phyloP scores from a whole-genome alignment of 2,888 invertebrate species.

The Aricia artaxerxes region DNA sequence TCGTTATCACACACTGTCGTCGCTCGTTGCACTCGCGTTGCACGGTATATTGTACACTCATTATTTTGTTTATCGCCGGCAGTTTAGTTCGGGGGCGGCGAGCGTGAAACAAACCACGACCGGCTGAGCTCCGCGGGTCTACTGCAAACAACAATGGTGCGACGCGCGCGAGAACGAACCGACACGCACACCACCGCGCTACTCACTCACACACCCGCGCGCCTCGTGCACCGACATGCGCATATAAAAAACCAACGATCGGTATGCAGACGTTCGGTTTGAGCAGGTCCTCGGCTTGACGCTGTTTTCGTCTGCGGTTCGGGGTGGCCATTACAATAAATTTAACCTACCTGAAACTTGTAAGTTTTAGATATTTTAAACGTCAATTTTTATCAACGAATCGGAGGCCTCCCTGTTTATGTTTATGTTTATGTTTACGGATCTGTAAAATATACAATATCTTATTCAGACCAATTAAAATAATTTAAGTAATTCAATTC shows the following conservation, averaged over 20 bases:
- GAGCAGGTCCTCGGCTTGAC: slow-evolving; percentile 79
- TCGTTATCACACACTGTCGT: slow-evolving; percentile 77
- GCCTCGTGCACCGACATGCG: slow-evolving; percentile 64
- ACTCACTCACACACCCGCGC: slow-evolving; percentile 55
- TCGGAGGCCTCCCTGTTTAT: no score
- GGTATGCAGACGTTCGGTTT: slow-evolving; percentile 81
- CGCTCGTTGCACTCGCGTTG: slow-evolving; percentile 75
- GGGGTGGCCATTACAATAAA: slow-evolving; percentile 62
- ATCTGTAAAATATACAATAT: no score
- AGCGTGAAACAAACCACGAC: slow-evolving; percentile 55
- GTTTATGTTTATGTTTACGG: no score
- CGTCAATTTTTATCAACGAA: no score
- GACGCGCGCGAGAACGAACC: slow-evolving; percentile 68
- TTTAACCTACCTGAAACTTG: slow-evolving; percentile 49
- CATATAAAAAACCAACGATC: slow-evolving; percentile 79
- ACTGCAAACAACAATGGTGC: slow-evolving; percentile 73
- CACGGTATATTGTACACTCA: slow-evolving; percentile 73
- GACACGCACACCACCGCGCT: slow-evolving; percentile 56
- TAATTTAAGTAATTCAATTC: no score
- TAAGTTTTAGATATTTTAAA: no score
- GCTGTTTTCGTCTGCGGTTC: slow-evolving; percentile 80
- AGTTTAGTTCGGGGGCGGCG: slow-evolving; percentile 60
- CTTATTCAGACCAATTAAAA: no score
- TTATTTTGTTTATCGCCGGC: slow-evolving; percentile 77
- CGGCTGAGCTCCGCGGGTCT: slow-evolving; percentile 65